phyloP scores from a whole-genome alignment of 2,113 vertebrate genomes.

The Chionomys nivalis region DNA sequence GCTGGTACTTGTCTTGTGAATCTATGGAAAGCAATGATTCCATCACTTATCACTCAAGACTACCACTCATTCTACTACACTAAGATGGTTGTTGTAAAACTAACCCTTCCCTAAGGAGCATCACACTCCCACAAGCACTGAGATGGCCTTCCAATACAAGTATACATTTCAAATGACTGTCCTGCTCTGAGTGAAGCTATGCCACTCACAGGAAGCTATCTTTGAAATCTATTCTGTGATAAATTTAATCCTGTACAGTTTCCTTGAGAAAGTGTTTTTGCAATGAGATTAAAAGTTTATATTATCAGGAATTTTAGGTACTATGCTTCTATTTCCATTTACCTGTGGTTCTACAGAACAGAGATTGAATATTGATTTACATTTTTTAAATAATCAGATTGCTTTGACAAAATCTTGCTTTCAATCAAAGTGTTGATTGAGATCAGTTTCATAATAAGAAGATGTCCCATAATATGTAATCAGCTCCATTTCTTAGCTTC shows the following conservation, averaged over 20 bases:
- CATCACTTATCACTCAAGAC: not conserved
- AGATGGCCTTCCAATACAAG: not conserved
- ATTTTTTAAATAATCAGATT: not conserved
- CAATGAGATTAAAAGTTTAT: not conserved
- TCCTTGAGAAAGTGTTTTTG: not conserved
- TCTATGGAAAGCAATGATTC: not conserved
- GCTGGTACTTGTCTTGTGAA: not conserved
- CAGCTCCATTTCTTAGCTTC: not conserved
- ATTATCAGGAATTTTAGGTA: not conserved
- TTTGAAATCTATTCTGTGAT: not conserved
- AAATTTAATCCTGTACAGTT: not conserved
- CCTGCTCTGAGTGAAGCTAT: not conserved
- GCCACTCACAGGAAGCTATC: not conserved
- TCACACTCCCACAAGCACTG: not conserved
- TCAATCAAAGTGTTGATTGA: not conserved
- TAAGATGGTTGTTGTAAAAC: not conserved
- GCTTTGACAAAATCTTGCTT: not conserved
- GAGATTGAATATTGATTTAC: not conserved
- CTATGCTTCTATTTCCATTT: not conserved
- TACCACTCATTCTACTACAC: not conserved
- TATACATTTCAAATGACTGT: not conserved
- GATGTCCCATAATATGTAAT: not conserved
- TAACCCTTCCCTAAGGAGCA: not conserved
- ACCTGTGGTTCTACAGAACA: not conserved
- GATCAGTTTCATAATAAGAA: not conserved